Base-by-base conservation (phyloP, 1,140 invertebrate species). In the Cherax destructor region DNA sequence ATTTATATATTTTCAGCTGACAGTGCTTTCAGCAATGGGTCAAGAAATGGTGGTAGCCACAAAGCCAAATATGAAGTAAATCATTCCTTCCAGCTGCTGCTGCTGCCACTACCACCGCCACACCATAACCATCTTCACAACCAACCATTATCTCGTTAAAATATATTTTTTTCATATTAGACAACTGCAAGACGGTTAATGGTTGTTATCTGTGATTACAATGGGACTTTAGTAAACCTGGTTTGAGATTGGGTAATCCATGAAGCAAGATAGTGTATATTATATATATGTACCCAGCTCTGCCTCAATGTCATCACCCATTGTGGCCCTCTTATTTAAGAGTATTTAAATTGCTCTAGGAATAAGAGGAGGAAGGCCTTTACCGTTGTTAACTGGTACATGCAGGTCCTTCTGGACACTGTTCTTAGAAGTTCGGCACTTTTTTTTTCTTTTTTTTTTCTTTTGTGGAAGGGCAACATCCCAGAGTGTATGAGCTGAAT, bases 31-130 rank as follows among this genome's bases (percentile, higher is more conserved):
- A 95, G 97, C 98, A 93, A 98, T 97, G 95, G 97, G 97, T 93
- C 97, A 98, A 95, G 97, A 98, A 95, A 97, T 97, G 95, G 97
- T 98, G 93, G 98, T 98, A 96, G 97, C 98, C 95, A 97, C 97
- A 94, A 98, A 98, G 96, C 97, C 97, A 95, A 98, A 98, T 95
- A 98, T 89, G 87, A 89, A 89, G 77, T 91, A 91, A 90, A 78
- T 72, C 80, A 87, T 61, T 89, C 79, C 79, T 83, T 89, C 81
- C 81, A 78, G 6, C 69, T 65, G 74, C 61, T 13, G 6, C 69
- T 65, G 74, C 61, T 13, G 13, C 52, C 83, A 81, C 86, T 78
- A 74, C 77, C 65, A 78, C 47, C 59, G 84, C 81, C 72, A 84
- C 83, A 97, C 83, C 69, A 89, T 59, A 59, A 91, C 83, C 86